Evolutionary conservation across 1,140 invertebrate genomes (phyloP).

Genomic region (Sycophaga agraensis): DNA sequence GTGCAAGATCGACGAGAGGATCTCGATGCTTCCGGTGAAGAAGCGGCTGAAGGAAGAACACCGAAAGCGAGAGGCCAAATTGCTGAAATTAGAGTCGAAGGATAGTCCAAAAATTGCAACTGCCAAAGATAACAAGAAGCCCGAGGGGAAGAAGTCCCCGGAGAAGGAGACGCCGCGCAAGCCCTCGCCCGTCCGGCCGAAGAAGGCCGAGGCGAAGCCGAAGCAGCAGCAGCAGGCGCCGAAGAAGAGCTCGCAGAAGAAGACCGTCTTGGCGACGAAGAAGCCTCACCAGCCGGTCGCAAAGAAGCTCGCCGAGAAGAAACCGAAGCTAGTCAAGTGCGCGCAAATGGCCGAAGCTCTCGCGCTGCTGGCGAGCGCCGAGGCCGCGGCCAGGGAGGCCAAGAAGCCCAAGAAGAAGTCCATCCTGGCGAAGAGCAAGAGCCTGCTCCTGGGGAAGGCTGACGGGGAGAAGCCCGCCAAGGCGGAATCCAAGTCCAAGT

Average conservation of each 20-base stretch:
- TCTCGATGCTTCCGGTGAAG: constrained; percentile 34
- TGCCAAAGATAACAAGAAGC: constrained; percentile 47
- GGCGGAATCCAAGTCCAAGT: constrained; percentile 29
- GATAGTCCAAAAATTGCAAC: constrained; percentile 40
- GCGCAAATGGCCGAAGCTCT: constrained; percentile 27
- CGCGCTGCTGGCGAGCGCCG: background rate
- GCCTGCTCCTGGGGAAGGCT: constrained; percentile 16
- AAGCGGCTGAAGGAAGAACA: constrained; percentile 47
- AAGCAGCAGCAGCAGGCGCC: constrained; percentile 37
- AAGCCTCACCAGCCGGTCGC: constrained; percentile 46
- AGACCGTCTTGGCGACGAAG: constrained; percentile 51
- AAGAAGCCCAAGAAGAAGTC: constrained; percentile 15
- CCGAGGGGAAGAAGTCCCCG: constrained; percentile 38
- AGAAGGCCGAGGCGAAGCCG: constrained; percentile 46
- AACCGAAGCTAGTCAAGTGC: constrained; percentile 51
- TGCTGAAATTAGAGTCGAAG: constrained; percentile 41
- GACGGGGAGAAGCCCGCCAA: constrained; percentile 37
- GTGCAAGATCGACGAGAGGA: constrained; percentile 23
- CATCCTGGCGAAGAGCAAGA: constrained; percentile 3
- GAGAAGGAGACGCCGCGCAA: constrained; percentile 44
- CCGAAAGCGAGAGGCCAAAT: constrained; percentile 46
- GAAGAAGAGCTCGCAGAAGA: constrained; percentile 36
- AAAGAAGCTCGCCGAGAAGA: constrained; percentile 51
- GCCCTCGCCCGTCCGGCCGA: constrained; percentile 37
- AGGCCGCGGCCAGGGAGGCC: background rate